Evolutionary conservation across 2,113 vertebrate genomes (phyloP).

Genomic region (Coptodon bakossiorum): DNA sequence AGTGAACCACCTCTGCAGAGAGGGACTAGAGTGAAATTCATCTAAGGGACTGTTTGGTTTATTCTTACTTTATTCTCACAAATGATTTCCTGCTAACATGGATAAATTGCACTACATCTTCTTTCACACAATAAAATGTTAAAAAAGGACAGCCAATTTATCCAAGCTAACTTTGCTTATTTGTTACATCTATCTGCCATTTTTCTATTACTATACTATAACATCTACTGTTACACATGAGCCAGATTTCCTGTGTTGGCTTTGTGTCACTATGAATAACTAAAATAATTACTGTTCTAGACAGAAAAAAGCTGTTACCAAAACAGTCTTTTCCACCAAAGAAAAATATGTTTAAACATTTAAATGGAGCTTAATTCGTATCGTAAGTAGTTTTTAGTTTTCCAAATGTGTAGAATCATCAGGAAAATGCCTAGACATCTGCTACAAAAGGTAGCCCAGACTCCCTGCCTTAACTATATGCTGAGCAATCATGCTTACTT

Average conservation of each 20-base stretch:
- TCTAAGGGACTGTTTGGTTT: neutral
- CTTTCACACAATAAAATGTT: rapidly evolving
- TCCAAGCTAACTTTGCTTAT: neutral
- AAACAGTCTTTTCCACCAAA: neutral
- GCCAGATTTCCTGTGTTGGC: neutral
- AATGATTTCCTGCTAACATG: neutral
- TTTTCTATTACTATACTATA: neutral
- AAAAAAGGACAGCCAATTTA: neutral
- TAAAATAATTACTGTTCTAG: neutral
- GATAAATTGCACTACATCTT: neutral
- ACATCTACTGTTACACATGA: neutral
- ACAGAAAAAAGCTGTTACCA: neutral
- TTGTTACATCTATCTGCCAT: neutral
- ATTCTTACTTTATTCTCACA: neutral
- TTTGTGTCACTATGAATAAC: neutral
- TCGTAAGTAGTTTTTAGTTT: neutral
- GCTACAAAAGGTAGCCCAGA: neutral
- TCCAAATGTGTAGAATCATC: neutral
- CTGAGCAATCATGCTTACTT: neutral
- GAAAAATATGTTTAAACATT: neutral
- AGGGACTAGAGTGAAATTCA: neutral
- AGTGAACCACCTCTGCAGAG: neutral
- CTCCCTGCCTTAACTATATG: neutral
- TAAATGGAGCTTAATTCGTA: neutral
- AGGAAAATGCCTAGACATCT: neutral